Percentiles rank a stretch among this genome's conserved stretches.
Conservation (phyloP, 2,888 invertebrate genomes). For the Phortica magna region DNA sequence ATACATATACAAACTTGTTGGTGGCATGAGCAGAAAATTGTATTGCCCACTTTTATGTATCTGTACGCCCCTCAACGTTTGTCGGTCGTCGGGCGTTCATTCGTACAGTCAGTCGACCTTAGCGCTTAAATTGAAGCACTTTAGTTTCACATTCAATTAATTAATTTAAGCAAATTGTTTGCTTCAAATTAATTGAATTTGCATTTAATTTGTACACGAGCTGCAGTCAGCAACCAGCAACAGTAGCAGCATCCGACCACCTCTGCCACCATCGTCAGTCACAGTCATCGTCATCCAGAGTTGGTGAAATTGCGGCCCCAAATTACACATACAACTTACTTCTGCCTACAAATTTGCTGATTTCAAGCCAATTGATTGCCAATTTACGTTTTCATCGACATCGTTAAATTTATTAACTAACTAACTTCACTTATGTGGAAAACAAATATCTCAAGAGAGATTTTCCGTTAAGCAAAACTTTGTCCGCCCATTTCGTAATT, state of each 20-base stretch:
- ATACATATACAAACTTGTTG: neutral
- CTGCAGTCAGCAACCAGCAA: neutral
- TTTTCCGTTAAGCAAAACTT: conserved; percentile 42
- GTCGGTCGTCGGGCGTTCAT: neutral
- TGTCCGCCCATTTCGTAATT: conserved; percentile 40
- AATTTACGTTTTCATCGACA: conserved; percentile 33
- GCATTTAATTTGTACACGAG: conserved; percentile 69
- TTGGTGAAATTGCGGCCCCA: too few species aligned
- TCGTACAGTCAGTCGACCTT: neutral
- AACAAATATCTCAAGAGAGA: conserved; percentile 31
- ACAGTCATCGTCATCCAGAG: neutral
- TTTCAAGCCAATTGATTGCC: conserved; percentile 31
- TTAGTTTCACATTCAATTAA: conserved; percentile 74
- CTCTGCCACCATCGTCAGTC: neutral
- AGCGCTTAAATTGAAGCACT: conserved; percentile 65
- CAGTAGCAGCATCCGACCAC: neutral
- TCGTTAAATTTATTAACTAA: conserved; percentile 59
- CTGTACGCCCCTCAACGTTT: neutral
- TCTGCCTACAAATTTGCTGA: neutral
- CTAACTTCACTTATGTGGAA: conserved; percentile 47
- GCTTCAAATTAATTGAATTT: conserved; percentile 76
- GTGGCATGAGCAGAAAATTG: neutral
- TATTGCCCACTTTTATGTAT: neutral
- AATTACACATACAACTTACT: neutral
- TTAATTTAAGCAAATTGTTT: conserved; percentile 76